Base-by-base conservation (phyloP, 2,888 invertebrate species). In the Cecidostiba fungosa region DNA sequence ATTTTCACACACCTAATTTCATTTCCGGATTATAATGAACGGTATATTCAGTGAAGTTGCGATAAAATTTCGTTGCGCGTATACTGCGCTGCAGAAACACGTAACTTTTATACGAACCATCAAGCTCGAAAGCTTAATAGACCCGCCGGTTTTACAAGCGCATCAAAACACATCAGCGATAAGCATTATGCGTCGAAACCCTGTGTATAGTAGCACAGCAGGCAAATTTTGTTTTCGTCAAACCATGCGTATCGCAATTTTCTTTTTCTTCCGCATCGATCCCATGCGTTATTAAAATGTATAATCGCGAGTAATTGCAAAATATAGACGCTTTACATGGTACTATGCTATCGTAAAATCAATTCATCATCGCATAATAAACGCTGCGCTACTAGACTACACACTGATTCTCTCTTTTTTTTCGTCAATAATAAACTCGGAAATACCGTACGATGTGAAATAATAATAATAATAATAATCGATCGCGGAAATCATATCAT, bases 171-270 rank as follows among this genome's bases (percentile, higher is more conserved):
- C 14, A 14, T n/a, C 1, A 47, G 4, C 39, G 39, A 39, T 5
- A 6, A n/a, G 36, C 59, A 59, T 59, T 59, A 59, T 36, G 29
- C 29, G 16, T 23, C 2, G 19, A 8, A 47, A 4, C 10, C 39
- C 10, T 4, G 19, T 16, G 6, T 16, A 14, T 3, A 50, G 23
- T 14, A 19, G 54, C 19, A n/a, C 5, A 59, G 2, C 5, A 16
- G 59, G 39, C n/a, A 39, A 54, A 82, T 77, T 26, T 26, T 77
- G 50, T 69, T 69, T 82, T 82, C 69, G 36, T 23, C 70, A 36
- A 54, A 14, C 77, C 54, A 70, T 69, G 66, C 70, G 77, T 70
- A 59, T 70, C 66, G 32, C 43, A 36, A 23, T 54, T 54, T 62
- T 59, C 54, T n/a, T 69, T 36, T 47, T 36, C 69, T 82, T 77